Percentiles rank a stretch among this genome's conserved stretches.
These are phyloP conservation scores for Bos javanicus DNA, from an alignment of 2,113 vertebrate species.

Conservation along the genomic window DNA sequence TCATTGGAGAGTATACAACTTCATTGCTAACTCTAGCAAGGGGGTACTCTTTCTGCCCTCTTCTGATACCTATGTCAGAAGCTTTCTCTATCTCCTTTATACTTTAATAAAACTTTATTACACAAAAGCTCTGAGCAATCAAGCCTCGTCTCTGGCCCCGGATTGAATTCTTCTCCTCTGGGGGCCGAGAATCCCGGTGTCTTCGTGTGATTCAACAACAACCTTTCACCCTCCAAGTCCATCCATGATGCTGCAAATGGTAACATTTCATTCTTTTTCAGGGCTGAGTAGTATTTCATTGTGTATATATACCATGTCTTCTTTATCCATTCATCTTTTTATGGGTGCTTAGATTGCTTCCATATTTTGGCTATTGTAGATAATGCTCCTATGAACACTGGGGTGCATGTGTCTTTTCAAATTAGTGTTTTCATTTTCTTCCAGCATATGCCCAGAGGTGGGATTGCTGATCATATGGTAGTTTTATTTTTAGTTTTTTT, in stretches of 20 bases:
- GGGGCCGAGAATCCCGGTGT: too few relatives aligned
- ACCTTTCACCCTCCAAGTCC: background rate
- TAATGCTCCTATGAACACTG: background rate
- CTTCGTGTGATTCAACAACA: too few relatives aligned
- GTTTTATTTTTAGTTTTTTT: background rate
- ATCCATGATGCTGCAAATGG: background rate
- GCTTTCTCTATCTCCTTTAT: too few relatives aligned
- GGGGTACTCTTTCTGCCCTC: too few relatives aligned
- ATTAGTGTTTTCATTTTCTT: background rate
- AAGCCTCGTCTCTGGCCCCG: too few relatives aligned
- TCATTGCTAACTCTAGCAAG: too few relatives aligned
- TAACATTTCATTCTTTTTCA: background rate
- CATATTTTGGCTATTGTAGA: background rate
- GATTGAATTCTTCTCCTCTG: too few relatives aligned
- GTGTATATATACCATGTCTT: background rate
- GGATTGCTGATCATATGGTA: background rate
- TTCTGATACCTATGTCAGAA: too few relatives aligned
- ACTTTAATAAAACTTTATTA: too few relatives aligned
- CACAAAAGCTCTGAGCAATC: too few relatives aligned
- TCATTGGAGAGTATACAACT: too few relatives aligned
- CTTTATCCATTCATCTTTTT: background rate
- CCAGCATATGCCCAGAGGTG: background rate
- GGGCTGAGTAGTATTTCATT: background rate
- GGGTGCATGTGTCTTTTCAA: background rate
- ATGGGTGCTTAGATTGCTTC: background rate